These are phyloP conservation scores for Zeugodacus cucurbitae DNA, from an alignment of 1,140 invertebrate genomes.

Conservation along the genomic window DNA sequence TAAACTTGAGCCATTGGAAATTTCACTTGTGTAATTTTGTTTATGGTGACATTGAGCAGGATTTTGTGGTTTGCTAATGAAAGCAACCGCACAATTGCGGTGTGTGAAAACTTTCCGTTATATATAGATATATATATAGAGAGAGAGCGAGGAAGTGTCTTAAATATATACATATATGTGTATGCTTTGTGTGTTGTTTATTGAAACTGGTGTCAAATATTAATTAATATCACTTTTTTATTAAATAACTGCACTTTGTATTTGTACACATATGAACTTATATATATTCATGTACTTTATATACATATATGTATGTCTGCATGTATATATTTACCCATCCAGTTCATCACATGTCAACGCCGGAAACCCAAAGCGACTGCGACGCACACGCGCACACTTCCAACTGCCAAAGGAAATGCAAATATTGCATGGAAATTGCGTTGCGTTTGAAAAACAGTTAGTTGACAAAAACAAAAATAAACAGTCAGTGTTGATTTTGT, in stretches of 20 bases:
- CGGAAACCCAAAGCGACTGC: neutral
- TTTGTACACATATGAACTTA: neutral
- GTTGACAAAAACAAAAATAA: neutral
- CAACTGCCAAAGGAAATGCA: neutral
- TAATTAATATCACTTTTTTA: no score
- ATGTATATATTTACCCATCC: no score
- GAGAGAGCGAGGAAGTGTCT: no score
- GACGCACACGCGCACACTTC: neutral
- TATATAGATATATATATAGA: no score
- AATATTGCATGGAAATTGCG: neutral
- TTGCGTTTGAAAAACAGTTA: neutral
- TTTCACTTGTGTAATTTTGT: neutral
- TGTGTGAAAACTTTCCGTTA: neutral
- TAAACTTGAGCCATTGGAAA: neutral
- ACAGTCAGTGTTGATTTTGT: neutral
- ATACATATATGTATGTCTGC: neutral
- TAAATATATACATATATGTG: no score
- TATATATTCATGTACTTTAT: neutral
- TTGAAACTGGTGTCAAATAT: no score
- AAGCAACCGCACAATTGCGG: neutral
- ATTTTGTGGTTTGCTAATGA: constrained; percentile 18
- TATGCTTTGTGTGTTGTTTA: no score
- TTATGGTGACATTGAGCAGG: neutral
- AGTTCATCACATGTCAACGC: neutral
- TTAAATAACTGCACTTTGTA: no score